phyloP scores from a whole-genome alignment of 2,888 invertebrate genomes.

The Atethmia centrago region DNA sequence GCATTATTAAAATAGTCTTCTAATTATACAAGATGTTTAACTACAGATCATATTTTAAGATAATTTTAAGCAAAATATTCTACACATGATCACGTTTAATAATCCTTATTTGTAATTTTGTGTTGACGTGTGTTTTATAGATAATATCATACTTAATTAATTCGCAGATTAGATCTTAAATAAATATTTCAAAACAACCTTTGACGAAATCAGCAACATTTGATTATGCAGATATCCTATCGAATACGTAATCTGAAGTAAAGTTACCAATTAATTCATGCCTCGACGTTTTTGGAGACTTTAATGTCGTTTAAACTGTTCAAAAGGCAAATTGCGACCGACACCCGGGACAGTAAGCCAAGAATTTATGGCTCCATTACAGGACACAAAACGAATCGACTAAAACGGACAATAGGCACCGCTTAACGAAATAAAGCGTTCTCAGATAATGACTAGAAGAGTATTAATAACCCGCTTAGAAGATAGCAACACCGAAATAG shows the following conservation, averaged over 20 bases:
- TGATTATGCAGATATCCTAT: conserved; percentile 9
- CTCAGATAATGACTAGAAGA: conserved; percentile 82
- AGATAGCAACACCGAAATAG: conserved; percentile 63
- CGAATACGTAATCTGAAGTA: conserved; percentile 23
- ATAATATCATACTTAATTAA: conserved; percentile 14
- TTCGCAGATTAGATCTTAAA: conserved; percentile 3
- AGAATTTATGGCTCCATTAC: conserved; percentile 73
- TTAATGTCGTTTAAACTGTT: conserved; percentile 33
- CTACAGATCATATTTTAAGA: conserved; percentile 16
- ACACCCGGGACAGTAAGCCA: conserved; percentile 64
- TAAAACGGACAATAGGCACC: conserved; percentile 75
- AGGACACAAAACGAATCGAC: conserved; percentile 70
- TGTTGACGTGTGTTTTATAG: conserved; percentile 8
- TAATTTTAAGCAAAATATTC: conserved; percentile 28
- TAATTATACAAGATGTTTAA: conserved; percentile 38
- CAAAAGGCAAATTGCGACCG: conserved; percentile 68
- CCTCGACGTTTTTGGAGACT: conserved; percentile 33
- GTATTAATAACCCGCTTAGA: conserved; percentile 82
- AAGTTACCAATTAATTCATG: conserved; percentile 29
- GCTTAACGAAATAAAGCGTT: conserved; percentile 81
- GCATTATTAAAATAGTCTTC: conserved; percentile 47
- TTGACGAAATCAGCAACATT: conserved; percentile 18
- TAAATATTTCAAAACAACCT: conserved; percentile 18
- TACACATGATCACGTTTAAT: background rate
- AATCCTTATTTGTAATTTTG: conserved; percentile 1